Percentiles rank a stretch among this genome's conserved stretches.
These are phyloP conservation scores for Embidobia sp. DNA, from an alignment of 2,888 invertebrate species.

Conservation along the genomic window DNA sequence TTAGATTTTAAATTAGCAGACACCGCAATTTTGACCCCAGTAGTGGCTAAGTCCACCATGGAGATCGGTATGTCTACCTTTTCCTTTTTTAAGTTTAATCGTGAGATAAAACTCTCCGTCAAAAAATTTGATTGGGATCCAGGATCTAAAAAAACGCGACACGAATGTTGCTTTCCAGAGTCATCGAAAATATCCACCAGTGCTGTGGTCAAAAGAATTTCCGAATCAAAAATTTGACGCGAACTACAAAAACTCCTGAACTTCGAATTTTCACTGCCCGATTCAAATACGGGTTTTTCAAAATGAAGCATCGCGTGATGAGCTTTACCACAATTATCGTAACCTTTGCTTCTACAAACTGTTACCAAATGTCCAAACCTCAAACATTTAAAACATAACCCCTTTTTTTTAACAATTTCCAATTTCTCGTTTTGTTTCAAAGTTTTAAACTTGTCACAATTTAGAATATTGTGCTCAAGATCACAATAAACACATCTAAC, in stretches of 20 bases:
- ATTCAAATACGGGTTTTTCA: neutral
- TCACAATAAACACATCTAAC: constrained; percentile 21
- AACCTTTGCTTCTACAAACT: constrained; percentile 6
- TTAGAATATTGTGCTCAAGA: constrained; percentile 13
- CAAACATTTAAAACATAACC: constrained; percentile 35
- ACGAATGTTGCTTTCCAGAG: neutral
- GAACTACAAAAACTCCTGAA: too few relatives aligned
- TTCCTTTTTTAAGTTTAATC: neutral
- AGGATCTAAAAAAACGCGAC: constrained; percentile 8
- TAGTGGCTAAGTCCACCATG: too few relatives aligned
- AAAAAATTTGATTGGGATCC: constrained; percentile 22
- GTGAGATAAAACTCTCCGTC: neutral
- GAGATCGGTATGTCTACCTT: neutral
- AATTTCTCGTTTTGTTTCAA: constrained; percentile 3
- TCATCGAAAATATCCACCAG: neutral
- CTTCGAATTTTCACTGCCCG: too few relatives aligned
- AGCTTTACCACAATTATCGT: constrained; percentile 15
- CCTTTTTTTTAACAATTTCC: constrained; percentile 18
- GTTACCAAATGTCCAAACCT: constrained; percentile 5
- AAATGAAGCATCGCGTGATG: constrained; percentile 26
- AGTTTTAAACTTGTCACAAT: constrained; percentile 28
- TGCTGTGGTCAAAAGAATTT: constrained; percentile 1
- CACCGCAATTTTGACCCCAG: neutral
- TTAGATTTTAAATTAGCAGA: neutral
- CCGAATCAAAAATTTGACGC: too few relatives aligned